Percentiles rank a stretch among this genome's conserved stretches.
Evolutionary conservation across 2,888 invertebrate species (phyloP).

Genomic region (Folsomia manolachei): DNA sequence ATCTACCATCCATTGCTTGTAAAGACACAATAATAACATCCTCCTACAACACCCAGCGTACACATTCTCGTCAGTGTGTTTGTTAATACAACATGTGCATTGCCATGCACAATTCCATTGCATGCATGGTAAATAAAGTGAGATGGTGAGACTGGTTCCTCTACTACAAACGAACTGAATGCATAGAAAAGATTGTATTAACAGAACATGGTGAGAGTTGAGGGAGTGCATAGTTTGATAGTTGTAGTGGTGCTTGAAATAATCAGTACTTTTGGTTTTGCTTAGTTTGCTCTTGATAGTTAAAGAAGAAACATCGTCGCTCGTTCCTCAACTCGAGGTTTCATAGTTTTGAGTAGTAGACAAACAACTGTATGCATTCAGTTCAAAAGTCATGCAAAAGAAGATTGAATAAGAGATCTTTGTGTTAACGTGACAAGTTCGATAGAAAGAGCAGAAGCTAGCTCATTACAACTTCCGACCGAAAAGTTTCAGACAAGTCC

Average conservation of each 20-base stretch:
- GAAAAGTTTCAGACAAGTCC: too few species aligned
- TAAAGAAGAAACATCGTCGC: constrained; percentile 12
- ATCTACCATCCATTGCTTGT: background rate
- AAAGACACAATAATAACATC: background rate
- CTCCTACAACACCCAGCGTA: background rate
- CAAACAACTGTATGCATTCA: background rate
- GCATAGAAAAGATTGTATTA: background rate
- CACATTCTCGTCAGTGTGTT: background rate
- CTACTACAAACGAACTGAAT: too few species aligned
- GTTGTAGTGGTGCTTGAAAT: background rate
- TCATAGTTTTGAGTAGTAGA: background rate
- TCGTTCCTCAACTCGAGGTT: background rate
- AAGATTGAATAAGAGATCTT: background rate
- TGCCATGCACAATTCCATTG: background rate
- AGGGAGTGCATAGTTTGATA: background rate
- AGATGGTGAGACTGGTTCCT: too few species aligned
- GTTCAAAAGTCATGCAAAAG: background rate
- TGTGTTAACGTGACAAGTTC: background rate
- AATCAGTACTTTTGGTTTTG: background rate
- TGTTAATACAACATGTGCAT: constrained; percentile 3
- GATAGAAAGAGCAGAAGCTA: background rate
- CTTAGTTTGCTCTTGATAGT: constrained; percentile 17
- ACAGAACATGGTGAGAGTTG: background rate
- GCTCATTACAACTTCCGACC: background rate
- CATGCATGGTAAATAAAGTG: too few species aligned